Evolutionary conservation across 2,797 vertebrate genomes (phyloP), one percentile per base, ranked within the genome.

Genomic region (Hippocampus kuda): DNA sequence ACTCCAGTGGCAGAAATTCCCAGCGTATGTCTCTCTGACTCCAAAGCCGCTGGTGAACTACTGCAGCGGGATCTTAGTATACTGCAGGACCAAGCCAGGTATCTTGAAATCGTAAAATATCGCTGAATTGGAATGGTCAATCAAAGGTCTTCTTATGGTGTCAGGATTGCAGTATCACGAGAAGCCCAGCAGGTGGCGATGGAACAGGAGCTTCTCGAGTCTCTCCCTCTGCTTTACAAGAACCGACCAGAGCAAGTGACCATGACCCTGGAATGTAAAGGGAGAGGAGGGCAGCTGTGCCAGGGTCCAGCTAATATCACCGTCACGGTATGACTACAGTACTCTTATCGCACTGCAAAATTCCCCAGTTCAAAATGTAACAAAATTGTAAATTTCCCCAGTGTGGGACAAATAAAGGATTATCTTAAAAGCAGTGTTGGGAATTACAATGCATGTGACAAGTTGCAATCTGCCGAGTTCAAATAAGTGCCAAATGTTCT

Each of bases 131-230:
- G 16, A 51, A 51, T 20, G 49, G 49, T n/a, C 22, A 46, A 65
- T 4, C 38, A 46, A 10, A 64, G 48, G 3, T 53, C 26, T 5
- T n/a, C 26, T 4, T 46, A 22, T 65, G 27, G 0, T 76, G 13
- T 67, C 85, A 99, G 97, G 86, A 85, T 90, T 81, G 94, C 97
- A 73, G 93, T 94, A n/a, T 83, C 94, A 69, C 88, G 95, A 51
- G 97, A 99, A 80, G 93, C 93, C 56, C 95, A 98, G 79, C 97
- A 99, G 70, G 94, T 97, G 79, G 97, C 91, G 18, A 86, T 98
- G 79, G 93, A 96, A 67, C 90, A 85, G 70, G 96, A 99, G 79
- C 88, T 98, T 54, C 56, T 98, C 78, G 95, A 99, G 68, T 89
- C 85, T 0, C 83, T 98, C 63, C 96, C 96, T 15, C 91, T 94